These are phyloP conservation scores for Pseudorhombus dupliciocellatus DNA, from an alignment of 2,113 vertebrate species.

Conservation along the genomic window DNA sequence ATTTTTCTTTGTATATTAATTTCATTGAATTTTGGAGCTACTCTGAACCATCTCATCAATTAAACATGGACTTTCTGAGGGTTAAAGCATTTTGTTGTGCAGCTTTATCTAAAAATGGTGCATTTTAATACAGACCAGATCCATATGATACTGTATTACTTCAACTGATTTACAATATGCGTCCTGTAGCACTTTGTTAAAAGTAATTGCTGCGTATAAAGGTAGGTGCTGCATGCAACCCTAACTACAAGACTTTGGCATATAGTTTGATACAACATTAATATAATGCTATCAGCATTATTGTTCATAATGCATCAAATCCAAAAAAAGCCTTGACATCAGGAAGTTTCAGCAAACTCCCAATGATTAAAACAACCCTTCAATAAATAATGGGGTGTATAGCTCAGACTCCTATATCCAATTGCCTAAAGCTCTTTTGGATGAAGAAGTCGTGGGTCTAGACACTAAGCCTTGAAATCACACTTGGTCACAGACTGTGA, in stretches of 20 bases:
- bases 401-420: slow-evolving; percentile 50
- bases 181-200: slow-evolving; percentile 13
- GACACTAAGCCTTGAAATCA: slow-evolving; percentile 56
- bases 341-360: slow-evolving; percentile 16
- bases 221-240: neutral
- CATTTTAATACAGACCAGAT: slow-evolving; percentile 24
- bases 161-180: slow-evolving; percentile 27
- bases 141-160: slow-evolving; percentile 19
- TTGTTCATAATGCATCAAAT: neutral
- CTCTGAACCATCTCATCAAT: slow-evolving; percentile 62
- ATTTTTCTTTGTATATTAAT: slow-evolving; percentile 56
- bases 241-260: neutral
- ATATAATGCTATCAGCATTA: neutral
- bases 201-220: slow-evolving; percentile 1
- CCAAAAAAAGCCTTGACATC: slow-evolving; percentile 4
- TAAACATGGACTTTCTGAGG: slow-evolving; percentile 42
- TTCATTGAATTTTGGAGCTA: slow-evolving; percentile 51
- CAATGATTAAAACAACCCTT: slow-evolving; percentile 45
- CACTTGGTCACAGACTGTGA: slow-evolving; percentile 55
- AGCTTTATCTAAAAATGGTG: slow-evolving; percentile 14
- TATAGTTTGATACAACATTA: slow-evolving; percentile 9
- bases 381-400: slow-evolving; percentile 62
- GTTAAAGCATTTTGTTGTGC: slow-evolving; percentile 14
- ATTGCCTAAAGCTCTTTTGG: slow-evolving; percentile 54
- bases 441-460: slow-evolving; percentile 38